Base-by-base conservation (phyloP, 2,113 vertebrate genomes). In the Actenoides hombroni region DNA sequence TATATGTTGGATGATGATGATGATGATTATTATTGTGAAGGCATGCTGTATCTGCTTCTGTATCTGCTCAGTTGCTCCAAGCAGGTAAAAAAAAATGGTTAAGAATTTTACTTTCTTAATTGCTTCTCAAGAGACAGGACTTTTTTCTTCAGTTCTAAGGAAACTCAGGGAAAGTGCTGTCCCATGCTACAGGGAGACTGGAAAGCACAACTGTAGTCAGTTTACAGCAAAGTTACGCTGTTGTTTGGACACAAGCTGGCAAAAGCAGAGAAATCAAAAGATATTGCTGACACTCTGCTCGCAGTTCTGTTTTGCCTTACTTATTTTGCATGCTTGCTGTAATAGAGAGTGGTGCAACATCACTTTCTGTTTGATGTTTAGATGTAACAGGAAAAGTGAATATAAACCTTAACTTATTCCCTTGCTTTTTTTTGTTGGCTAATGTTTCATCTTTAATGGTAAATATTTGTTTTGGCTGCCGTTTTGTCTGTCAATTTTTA, bases 101-200 rank as follows among this genome's bases (percentile, higher is more conserved):
- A 40, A 57, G 37, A 35, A 8, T 67, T 59, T 46, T 29, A 12
- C 31, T 44, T 35, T 59, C 68, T 61, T 97, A 96, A 87, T 94
- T 92, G 70, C 79, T 85, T 81, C 96, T 96, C 67, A 67, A 29
- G 90, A 94, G 92, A 79, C 26, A 26, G 49, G 90, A 91, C 12
- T 40, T 88, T 86, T 68, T 74, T 68, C 56, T 91, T 70, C 31
- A 15, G 25, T 94, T 24, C 13, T 28, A 9, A 80, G 80, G 67
- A 92, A 86, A 73, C 26, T 60, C 68, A 29, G 33, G 57, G 39
- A 63, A 74, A 44, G 29, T 87, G 49, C 59, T 80, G 49, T 93
- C 40, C 74, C 35, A 0, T 46, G 61, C 37, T 63, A 31, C 51
- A 67, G 39, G 82, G 35, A 94, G 70, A 46, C 54, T 83, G 78